Evolutionary conservation across 2,888 invertebrate species (phyloP).

Genomic region (Phengaris alcon): DNA sequence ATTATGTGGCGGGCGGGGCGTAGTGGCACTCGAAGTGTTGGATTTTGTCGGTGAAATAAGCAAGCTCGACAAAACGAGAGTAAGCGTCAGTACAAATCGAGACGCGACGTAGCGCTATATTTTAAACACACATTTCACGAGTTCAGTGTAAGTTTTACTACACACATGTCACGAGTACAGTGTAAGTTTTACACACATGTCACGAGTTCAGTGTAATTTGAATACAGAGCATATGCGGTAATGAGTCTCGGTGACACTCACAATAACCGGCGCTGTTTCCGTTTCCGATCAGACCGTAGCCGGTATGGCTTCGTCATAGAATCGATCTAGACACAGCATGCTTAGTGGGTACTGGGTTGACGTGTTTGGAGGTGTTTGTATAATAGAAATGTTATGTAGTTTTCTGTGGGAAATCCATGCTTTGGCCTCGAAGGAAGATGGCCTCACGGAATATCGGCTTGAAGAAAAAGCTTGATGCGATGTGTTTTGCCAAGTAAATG

Average conservation of each 20-base stretch:
- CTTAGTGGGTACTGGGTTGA: not conserved
- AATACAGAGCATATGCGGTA: not conserved
- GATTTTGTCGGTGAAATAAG: not conserved
- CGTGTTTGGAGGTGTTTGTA: not conserved
- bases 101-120: no score
- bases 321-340: not conserved
- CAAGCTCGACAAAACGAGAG: not conserved
- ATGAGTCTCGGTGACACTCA: not conserved
- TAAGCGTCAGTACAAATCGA: no score
- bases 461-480: no score
- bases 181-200: not conserved
- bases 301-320: not conserved
- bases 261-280: not conserved
- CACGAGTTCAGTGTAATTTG: not conserved
- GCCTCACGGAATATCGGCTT: no score
- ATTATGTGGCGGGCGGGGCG: not conserved
- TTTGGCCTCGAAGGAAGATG: no score
- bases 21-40: not conserved
- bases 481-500: no score
- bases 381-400: not conserved
- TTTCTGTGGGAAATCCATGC: no score
- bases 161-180: no score
- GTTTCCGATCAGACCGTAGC: conserved; percentile 14
- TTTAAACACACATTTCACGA: no score
- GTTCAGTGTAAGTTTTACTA: no score